A percentile compares a stretch with the other conserved stretches of the same genome.
phyloP scores from a whole-genome alignment of 2,888 invertebrate genomes.

The Helobdella robusta region DNA sequence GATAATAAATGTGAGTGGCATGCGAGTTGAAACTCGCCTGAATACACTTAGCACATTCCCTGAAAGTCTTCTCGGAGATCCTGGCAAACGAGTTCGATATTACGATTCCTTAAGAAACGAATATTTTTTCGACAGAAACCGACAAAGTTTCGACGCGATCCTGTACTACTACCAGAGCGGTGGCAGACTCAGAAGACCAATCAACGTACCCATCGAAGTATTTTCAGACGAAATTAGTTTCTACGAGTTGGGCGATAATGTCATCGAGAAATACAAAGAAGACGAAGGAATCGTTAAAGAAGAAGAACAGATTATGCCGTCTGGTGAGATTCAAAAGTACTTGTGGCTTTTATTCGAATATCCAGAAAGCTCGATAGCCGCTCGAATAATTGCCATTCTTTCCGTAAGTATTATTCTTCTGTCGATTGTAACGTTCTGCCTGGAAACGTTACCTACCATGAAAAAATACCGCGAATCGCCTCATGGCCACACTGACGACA shows the following conservation, averaged over 20 bases:
- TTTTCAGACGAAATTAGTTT: constrained; percentile 99
- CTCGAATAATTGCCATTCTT: constrained; percentile 95
- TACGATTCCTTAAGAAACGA: constrained; percentile 96
- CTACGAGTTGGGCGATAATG: constrained; percentile 96
- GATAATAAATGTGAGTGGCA: constrained; percentile 28
- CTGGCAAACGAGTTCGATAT: constrained; percentile 72
- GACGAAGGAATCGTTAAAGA: constrained; percentile 59
- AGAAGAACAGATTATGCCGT: constrained; percentile 91
- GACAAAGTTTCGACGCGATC: constrained; percentile 98
- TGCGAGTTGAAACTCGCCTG: constrained; percentile 27
- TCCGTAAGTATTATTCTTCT: constrained; percentile 96
- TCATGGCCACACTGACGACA: too few relatives aligned
- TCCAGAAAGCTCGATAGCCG: constrained; percentile 97
- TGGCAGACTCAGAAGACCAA: constrained; percentile 88
- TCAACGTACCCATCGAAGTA: constrained; percentile 85
- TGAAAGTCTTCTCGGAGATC: constrained; percentile 69
- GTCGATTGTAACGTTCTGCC: constrained; percentile 97
- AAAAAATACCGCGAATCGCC: constrained; percentile 75
- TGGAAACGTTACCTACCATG: constrained; percentile 97
- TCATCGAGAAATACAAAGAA: constrained; percentile 57
- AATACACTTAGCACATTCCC: constrained; percentile 26
- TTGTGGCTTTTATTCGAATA: constrained; percentile 98
- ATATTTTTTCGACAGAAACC: constrained; percentile 98
- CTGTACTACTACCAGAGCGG: constrained; percentile 58
- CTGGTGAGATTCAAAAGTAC: constrained; percentile 91